phyloP scores from a whole-genome alignment of 2,113 vertebrate species.

The Melanotaenia duboulayi region DNA sequence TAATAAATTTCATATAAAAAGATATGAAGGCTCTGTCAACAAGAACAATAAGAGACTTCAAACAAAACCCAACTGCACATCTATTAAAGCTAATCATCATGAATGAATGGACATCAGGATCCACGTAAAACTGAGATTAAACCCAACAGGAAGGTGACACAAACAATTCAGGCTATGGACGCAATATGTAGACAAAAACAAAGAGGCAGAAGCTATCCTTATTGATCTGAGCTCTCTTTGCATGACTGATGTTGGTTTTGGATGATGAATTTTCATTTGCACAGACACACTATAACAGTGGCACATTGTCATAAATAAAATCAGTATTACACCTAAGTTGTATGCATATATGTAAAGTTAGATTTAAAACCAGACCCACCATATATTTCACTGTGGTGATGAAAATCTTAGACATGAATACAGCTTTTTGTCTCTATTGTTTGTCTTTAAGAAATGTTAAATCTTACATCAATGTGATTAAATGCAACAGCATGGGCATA shows the following conservation, averaged over 20 bases:
- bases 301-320: background rate
- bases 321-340: conserved; percentile 16
- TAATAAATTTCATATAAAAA: conserved; percentile 47
- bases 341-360: background rate
- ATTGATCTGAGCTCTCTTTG: conserved; percentile 33
- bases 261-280: conserved; percentile 48
- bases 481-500: conserved; percentile 53
- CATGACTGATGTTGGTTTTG: conserved; percentile 23
- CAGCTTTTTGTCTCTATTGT: conserved; percentile 58
- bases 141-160: conserved; percentile 43
- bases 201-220: conserved; percentile 26
- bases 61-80: conserved; percentile 45
- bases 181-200: conserved; percentile 41
- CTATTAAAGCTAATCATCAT: conserved; percentile 56
- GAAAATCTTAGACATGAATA: conserved; percentile 21
- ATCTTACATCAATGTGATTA: conserved; percentile 59
- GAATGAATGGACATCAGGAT: conserved; percentile 51
- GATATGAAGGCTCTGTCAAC: conserved; percentile 33
- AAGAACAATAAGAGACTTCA: conserved; percentile 53
- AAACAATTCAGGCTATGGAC: conserved; percentile 36
- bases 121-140: conserved; percentile 52
- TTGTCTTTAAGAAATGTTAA: conserved; percentile 58
- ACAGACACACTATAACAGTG: conserved; percentile 1
- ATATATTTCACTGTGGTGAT: background rate
- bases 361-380: background rate